phyloP scores from a whole-genome alignment of 92 coral and sea anemone genomes.

The Galaxea fascicularis region DNA sequence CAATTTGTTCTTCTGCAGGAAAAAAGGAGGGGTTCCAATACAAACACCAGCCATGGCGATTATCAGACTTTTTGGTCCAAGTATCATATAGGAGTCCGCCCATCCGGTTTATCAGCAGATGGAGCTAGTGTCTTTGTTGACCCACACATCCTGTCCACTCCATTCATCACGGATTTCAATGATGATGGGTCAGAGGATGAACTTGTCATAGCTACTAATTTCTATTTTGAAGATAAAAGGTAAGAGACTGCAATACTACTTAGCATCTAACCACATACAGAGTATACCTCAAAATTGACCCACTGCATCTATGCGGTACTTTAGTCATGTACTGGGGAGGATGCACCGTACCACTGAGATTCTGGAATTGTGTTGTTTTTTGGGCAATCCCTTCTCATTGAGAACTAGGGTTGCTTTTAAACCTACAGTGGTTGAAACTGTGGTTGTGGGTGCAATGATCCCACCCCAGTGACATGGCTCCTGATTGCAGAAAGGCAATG shows the following conservation, averaged over 20 bases:
- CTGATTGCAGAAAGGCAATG: too few relatives aligned
- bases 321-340: too few relatives aligned
- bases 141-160: constrained; percentile 93
- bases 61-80: constrained; percentile 62
- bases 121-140: constrained; percentile 78
- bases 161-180: constrained; percentile 89
- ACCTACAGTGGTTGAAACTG: too few relatives aligned
- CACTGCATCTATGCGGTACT: too few relatives aligned
- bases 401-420: too few relatives aligned
- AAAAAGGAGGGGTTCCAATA: constrained; percentile 14
- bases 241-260: constrained; percentile 2
- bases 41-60: constrained; percentile 3
- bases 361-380: too few relatives aligned
- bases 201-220: constrained; percentile 84
- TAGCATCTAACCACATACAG: too few relatives aligned
- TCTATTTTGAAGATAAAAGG: constrained; percentile 87
- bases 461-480: too few relatives aligned
- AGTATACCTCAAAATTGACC: too few relatives aligned
- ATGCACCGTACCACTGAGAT: too few relatives aligned
- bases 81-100: constrained; percentile 63
- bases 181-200: constrained; percentile 84
- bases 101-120: constrained; percentile 81
- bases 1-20: neutral
- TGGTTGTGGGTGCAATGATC: too few relatives aligned
- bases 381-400: too few relatives aligned